Percentiles rank a stretch among this genome's conserved stretches.
phyloP scores from a whole-genome alignment of 2,113 vertebrate species.

The Lanius collurio region DNA sequence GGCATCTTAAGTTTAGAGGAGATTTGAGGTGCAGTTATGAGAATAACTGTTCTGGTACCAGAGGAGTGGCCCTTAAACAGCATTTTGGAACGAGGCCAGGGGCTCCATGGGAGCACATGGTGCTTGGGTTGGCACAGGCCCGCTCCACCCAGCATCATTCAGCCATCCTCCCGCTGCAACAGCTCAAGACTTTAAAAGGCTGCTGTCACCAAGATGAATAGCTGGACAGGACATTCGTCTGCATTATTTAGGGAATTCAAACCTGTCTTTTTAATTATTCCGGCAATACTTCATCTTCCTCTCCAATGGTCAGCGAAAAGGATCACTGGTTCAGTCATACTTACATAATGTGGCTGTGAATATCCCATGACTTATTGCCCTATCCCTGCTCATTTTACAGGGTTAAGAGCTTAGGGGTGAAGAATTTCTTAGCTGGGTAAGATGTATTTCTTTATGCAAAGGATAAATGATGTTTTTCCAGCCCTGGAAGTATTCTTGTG shows the following conservation, averaged over 20 bases:
- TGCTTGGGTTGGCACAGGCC: not conserved
- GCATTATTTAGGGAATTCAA: conserved; percentile 9
- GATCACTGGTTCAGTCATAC: not conserved
- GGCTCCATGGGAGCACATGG: not conserved
- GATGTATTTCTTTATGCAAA: not conserved
- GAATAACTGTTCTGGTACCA: not conserved
- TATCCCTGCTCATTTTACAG: not conserved
- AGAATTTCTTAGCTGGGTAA: not conserved
- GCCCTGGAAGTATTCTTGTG: not conserved
- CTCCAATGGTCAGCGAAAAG: not conserved
- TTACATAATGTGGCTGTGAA: not conserved
- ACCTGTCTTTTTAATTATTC: not conserved
- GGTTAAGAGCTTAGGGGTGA: not conserved
- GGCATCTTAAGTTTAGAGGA: not conserved
- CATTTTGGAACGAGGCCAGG: not conserved
- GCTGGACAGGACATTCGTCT: not conserved
- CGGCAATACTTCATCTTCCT: conserved; percentile 9
- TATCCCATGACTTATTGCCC: not conserved
- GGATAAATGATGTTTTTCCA: not conserved
- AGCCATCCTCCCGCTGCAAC: not conserved
- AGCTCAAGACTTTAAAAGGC: not conserved
- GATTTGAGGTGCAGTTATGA: not conserved
- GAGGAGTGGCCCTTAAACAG: not conserved
- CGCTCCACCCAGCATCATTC: not conserved
- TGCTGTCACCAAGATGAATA: not conserved